Evolutionary conservation across 2,888 invertebrate genomes (phyloP), one percentile per base, ranked within the genome.

Genomic region (Rotaria sp.): DNA sequence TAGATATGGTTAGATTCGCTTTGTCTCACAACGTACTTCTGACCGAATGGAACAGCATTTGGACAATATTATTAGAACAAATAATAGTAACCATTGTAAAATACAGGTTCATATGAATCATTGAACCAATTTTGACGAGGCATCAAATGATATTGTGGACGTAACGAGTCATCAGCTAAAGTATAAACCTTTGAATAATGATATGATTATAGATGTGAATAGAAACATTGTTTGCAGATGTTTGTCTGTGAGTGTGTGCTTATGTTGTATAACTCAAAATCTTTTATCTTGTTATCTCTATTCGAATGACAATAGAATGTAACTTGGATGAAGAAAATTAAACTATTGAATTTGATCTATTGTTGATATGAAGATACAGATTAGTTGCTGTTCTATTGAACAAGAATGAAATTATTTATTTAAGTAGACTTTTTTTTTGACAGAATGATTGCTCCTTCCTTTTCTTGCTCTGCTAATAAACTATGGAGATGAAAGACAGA

Each of bases 21-120:
- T 80, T 45, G 26, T n/a, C 45, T 80, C 24, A 45, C 80, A 45
- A 24, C 26, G 15, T 80, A n/a, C 21, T 80, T 80, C 24, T 45
- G n/a, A 45, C n/a, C 45, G 2, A 45, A 38, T 45, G 45, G 41
- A 41, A 13, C 24, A 55, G 90, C 90, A 8, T 90, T 85, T 0
- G 93, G 93, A 87, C 93, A 92, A 88, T 91, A 91, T 88, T 93
- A 93, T 88, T 92, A 93, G 87, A 92, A 93, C 13, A 93, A 88
- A 88, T 93, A 93, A 87, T 92, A 93, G 35, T 90, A 90, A 2
- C 90, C 89, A 10, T 90, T 88, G 87, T 89, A 92, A 74, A 89
- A 87, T 85, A 92, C 90, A 87, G 93, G 92, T 13, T 93, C 93
- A 86, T 93, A 93, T 0, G 93, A 93, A 86, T 93, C 93, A 88